Conservation (phyloP, 2,113 vertebrate species). For the Otocyon megalotis region DNA sequence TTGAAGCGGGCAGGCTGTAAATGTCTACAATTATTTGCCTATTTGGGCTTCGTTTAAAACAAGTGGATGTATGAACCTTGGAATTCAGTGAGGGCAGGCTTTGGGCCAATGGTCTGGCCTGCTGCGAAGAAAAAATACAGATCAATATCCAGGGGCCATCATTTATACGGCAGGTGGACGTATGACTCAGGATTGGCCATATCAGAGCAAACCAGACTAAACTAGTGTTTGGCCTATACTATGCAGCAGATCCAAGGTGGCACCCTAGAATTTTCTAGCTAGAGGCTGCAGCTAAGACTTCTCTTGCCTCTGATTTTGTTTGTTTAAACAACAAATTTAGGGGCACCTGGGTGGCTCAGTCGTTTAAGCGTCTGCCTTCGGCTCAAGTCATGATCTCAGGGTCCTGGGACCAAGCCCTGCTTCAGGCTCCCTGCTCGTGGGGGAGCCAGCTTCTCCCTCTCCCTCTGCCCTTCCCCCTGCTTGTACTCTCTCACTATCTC, state of each 20-base stretch:
- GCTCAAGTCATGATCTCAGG: too few species aligned
- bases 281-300: not conserved
- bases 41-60: not conserved
- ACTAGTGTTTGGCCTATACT: not conserved
- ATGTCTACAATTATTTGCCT: not conserved
- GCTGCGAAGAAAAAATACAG: not conserved
- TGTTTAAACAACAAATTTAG: not conserved
- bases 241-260: not conserved
- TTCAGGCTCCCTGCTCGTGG: too few species aligned
- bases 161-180: not conserved
- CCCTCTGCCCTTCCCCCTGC: too few species aligned
- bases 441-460: too few species aligned
- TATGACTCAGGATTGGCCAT: not conserved
- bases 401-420: too few species aligned
- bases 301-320: not conserved
- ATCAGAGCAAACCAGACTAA: not conserved
- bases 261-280: not conserved
- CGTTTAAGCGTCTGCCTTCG: too few species aligned
- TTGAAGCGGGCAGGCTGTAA: not conserved
- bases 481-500: too few species aligned
- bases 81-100: not conserved
- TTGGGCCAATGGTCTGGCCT: not conserved
- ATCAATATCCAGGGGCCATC: not conserved
- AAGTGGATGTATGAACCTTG: not conserved
- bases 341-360: too few species aligned